Evolutionary conservation across 53 echinoderm and acorn worm species (phyloP), one percentile per base, ranked within the genome.

Genomic region (Actinopyga echinites): DNA sequence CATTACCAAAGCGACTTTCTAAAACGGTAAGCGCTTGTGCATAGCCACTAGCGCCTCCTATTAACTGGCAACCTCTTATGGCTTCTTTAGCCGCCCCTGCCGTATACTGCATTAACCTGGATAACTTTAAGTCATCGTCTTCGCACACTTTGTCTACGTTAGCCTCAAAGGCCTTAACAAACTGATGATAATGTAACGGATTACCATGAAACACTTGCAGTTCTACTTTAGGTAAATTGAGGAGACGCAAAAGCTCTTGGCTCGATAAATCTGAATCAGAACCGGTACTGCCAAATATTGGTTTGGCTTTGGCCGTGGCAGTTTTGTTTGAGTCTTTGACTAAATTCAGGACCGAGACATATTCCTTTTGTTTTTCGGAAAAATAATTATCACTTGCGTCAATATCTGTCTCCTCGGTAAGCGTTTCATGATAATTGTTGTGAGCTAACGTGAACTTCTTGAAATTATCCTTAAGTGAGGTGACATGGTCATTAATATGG

Each of bases 181-280:
- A 81, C 11, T 87, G 87, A 56, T 87, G 87, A 43, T 33, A 87
- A 81, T 81, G 87, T 17, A 87, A 55, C 19, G 87, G 87, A 20
- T 81, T 81, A 2, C 87, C 82, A 81, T 80, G 33, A 69, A 87
- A 87, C 25, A 81, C 71, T 30, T 87, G 22, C 40, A 69, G 56
- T 31, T 87, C 87, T 17, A 87, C 87, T 67, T 68, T 87, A 5
- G 87, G 87, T 30, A 87, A 68, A 59, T 87, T 87, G 6, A 87
- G 37, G 17, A 87, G 57, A 40, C 32, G 52, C 1, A 87, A 36
- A 17, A 87, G 57, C 37, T 81, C 58, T 37, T 87, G 64, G 29
- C 56, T 64, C 6, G 87, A 81, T 22, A 43, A 56, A 79, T 87
- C 87, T 65, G 49, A 57, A 56, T 56, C 65, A 20, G 61, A 20